Percentiles rank a stretch among this genome's conserved stretches.
Conservation (phyloP, 2,113 vertebrate genomes). For the Megaceryle torquata region DNA sequence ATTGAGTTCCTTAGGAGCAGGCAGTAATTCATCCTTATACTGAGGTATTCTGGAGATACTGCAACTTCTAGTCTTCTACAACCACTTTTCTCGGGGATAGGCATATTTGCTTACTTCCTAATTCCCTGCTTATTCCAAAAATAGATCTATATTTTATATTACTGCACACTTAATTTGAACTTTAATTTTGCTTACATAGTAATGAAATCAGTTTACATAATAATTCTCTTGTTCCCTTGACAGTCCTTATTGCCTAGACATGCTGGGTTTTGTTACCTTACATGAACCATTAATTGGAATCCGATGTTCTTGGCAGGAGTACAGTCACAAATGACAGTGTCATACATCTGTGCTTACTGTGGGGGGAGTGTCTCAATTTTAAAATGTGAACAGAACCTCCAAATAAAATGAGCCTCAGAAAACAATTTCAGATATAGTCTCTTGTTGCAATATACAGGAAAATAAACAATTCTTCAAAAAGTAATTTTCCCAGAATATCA, state of each 20-base stretch:
- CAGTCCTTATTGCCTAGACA: constrained; percentile 44
- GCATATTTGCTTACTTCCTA: background rate
- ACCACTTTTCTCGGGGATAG: background rate
- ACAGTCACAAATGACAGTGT: constrained; percentile 69
- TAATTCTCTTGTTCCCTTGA: constrained; percentile 42
- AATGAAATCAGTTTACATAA: constrained; percentile 64
- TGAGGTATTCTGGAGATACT: background rate
- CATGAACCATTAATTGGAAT: constrained; percentile 74
- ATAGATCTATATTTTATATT: constrained; percentile 45
- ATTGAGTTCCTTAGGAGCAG: background rate
- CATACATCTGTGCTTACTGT: constrained; percentile 61
- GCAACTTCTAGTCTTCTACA: background rate
- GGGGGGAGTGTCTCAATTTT: background rate
- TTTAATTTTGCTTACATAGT: constrained; percentile 63
- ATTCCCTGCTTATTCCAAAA: constrained; percentile 9
- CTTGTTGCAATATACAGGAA: background rate
- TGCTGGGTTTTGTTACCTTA: constrained; percentile 71
- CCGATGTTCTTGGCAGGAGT: constrained; percentile 71
- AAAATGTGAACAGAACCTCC: constrained; percentile 11
- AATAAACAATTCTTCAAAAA: background rate
- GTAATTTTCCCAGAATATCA: background rate
- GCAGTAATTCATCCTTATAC: background rate
- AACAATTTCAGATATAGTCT: background rate
- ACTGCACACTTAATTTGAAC: constrained; percentile 45
- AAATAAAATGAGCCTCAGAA: background rate